Evolutionary conservation across 2,888 invertebrate genomes (phyloP).

Genomic region (Pimpla rufipes): DNA sequence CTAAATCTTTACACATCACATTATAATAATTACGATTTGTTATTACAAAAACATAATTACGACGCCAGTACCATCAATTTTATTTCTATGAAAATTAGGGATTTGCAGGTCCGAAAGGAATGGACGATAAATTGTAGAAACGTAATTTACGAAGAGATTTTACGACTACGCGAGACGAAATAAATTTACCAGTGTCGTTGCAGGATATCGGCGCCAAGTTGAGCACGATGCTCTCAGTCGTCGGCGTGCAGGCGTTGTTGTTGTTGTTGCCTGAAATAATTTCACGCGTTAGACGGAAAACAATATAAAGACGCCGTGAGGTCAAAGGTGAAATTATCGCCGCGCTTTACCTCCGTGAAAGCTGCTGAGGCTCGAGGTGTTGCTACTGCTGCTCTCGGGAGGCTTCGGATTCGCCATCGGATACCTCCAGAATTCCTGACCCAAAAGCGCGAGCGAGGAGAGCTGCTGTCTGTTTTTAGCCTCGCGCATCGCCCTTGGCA

Average conservation of each 20-base stretch:
- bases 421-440: conserved; percentile 94
- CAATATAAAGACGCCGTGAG: neutral
- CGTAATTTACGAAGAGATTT: neutral
- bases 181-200: conserved; percentile 80
- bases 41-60: too few species aligned
- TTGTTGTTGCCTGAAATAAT: conserved; percentile 79
- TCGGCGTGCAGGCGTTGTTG: conserved; percentile 80
- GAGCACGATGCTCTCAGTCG: conserved; percentile 87
- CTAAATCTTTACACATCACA: too few species aligned
- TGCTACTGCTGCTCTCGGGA: conserved; percentile 83
- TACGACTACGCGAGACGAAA: neutral
- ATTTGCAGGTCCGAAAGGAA: too few species aligned
- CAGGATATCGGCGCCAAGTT: conserved; percentile 90
- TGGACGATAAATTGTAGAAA: conserved; percentile 7
- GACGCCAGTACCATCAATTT: too few species aligned
- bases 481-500: conserved; percentile 94
- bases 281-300: conserved; percentile 6
- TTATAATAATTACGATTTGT: too few species aligned
- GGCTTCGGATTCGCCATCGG: conserved; percentile 92
- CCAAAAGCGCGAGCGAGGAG: conserved; percentile 95
- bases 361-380: conserved; percentile 87
- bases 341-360: conserved; percentile 86
- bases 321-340: too few species aligned
- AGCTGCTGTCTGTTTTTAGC: conserved; percentile 96
- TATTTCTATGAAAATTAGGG: too few species aligned